Conservation (phyloP, 2,113 vertebrate species). For the Manacus vitellinus region DNA sequence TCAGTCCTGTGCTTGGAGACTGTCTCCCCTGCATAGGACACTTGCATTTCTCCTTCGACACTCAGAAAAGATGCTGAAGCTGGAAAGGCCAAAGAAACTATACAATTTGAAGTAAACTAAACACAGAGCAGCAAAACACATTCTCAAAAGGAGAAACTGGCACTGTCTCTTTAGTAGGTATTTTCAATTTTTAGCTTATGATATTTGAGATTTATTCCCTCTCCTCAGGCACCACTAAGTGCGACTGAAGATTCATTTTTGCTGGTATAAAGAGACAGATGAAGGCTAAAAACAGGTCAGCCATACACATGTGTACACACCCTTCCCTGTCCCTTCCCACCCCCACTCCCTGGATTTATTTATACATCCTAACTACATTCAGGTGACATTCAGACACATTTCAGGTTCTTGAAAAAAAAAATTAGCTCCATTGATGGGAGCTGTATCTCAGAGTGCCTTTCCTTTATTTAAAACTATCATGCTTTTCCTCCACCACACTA, state of each 20-base stretch:
- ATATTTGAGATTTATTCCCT: conserved; percentile 23
- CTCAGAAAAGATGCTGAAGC: not conserved
- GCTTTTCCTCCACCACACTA: not conserved
- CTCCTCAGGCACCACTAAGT: not conserved
- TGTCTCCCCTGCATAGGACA: not conserved
- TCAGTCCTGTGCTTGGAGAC: not conserved
- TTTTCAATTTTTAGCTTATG: conserved; percentile 10
- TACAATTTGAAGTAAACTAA: not conserved
- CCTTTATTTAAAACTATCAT: not conserved
- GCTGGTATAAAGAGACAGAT: conserved; percentile 9
- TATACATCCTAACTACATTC: not conserved
- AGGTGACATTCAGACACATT: conserved; percentile 5
- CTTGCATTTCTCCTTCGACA: not conserved
- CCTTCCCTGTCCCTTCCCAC: too few relatives aligned
- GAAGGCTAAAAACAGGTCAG: conserved; percentile 53
- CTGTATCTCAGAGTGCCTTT: not conserved
- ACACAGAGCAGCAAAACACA: not conserved
- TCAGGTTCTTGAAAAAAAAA: not conserved
- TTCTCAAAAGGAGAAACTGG: not conserved
- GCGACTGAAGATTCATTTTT: not conserved
- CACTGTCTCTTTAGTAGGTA: not conserved
- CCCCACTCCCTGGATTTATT: not conserved
- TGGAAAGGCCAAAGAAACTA: not conserved
- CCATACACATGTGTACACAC: not conserved
- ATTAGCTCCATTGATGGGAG: not conserved